Evolutionary conservation across 53 echinoderm and acorn worm genomes (phyloP).

Genomic region (Henricia sp.): DNA sequence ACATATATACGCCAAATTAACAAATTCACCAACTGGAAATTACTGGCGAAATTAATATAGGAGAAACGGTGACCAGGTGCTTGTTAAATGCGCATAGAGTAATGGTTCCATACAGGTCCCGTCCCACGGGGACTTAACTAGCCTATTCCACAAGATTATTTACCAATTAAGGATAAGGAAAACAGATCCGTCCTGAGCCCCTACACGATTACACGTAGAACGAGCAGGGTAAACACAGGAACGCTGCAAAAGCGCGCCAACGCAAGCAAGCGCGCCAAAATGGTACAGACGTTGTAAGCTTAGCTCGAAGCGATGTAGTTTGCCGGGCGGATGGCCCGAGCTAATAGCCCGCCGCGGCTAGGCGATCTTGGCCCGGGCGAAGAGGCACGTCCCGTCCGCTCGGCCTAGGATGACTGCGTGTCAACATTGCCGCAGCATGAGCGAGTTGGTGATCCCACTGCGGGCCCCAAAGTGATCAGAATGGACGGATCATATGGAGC

Average conservation of each 20-base stretch:
- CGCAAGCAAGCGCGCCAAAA: not conserved
- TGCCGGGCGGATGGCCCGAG: not conserved
- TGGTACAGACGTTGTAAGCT: conserved; percentile 2
- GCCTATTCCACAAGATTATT: conserved; percentile 38
- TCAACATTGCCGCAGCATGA: conserved; percentile 22
- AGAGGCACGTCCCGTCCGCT: not conserved
- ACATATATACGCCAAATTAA: too few relatives aligned
- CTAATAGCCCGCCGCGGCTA: conserved; percentile 42
- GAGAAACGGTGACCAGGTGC: conserved; percentile 1
- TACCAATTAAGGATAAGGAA: conserved; percentile 60
- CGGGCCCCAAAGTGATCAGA: conserved; percentile 8
- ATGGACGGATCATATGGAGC: conserved; percentile 22
- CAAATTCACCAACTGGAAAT: not conserved
- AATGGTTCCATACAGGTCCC: conserved; percentile 7
- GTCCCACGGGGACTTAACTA: conserved; percentile 50
- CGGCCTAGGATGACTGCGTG: not conserved
- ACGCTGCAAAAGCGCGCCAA: not conserved
- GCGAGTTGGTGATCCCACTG: too few relatives aligned
- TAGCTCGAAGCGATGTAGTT: conserved; percentile 21
- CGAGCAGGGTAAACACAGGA: conserved; percentile 17
- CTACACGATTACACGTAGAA: conserved; percentile 24
- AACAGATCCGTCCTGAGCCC: conserved; percentile 51
- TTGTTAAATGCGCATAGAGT: not conserved
- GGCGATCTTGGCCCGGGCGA: not conserved
- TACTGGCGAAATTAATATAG: not conserved